Conservation (phyloP, 2,113 vertebrate species). For the cattle (Bos taurus) region ARS-UCD2.0 NC_037335.1:77109001-77109500, state of each 20-base stretch:
- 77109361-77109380: neutral
- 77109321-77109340: neutral
- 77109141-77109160: slow-evolving; percentile 87
- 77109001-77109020: slow-evolving; percentile 9
- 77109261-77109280: slow-evolving; percentile 80
- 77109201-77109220: slow-evolving; percentile 85
- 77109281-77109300: slow-evolving; percentile 67
- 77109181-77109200: slow-evolving; percentile 88
- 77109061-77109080: neutral
- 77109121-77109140: slow-evolving; percentile 87
- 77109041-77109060: neutral
- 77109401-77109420: neutral
- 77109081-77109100: neutral
- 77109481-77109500: neutral
- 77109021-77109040: neutral
- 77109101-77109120: slow-evolving; percentile 90
- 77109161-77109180: slow-evolving; percentile 85
- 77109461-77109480: slow-evolving; percentile 17
- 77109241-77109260: slow-evolving; percentile 92
- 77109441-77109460: neutral
- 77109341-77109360: neutral
- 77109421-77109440: neutral
- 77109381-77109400: neutral
- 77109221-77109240: slow-evolving; percentile 85
- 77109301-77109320: slow-evolving; percentile 19